phyloP scores from a whole-genome alignment of 2,113 vertebrate species.

The Labeo catla region DNA sequence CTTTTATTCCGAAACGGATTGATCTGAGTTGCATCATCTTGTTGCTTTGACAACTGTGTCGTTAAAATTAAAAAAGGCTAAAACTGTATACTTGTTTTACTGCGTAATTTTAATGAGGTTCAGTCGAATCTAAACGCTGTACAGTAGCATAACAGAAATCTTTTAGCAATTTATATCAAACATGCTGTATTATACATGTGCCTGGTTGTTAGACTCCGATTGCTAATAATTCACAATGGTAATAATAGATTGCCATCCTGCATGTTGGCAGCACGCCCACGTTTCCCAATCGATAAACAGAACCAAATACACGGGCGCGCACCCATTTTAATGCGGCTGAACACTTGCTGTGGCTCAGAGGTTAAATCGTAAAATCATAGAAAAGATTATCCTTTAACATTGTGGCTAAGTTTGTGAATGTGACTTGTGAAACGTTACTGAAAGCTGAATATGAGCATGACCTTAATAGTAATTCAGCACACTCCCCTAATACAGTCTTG shows the following conservation, averaged over 20 bases:
- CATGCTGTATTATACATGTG: neutral
- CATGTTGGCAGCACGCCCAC: conserved; percentile 38
- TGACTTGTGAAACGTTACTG: conserved; percentile 30
- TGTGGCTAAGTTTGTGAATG: conserved; percentile 16
- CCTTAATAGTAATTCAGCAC: conserved; percentile 23
- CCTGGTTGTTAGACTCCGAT: conserved; percentile 14
- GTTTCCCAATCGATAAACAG: conserved; percentile 42
- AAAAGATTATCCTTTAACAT: conserved; percentile 39
- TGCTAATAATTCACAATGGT: conserved; percentile 45
- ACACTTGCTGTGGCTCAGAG: conserved; percentile 36
- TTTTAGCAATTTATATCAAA: conserved; percentile 1
- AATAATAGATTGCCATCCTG: conserved; percentile 41
- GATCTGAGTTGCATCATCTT: neutral
- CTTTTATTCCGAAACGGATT: neutral
- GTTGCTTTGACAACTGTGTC: neutral
- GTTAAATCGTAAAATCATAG: conserved; percentile 46
- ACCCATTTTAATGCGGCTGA: conserved; percentile 42
- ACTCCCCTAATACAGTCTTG: conserved; percentile 7
- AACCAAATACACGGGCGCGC: conserved; percentile 42
- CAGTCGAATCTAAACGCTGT: neutral
- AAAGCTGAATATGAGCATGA: conserved; percentile 21
- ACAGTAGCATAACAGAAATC: neutral
- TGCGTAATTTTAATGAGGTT: neutral
- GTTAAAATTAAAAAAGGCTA: neutral
- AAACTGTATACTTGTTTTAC: neutral